Percentiles rank a stretch among this genome's conserved stretches.
Conservation (phyloP, 2,797 vertebrate species). For the Strix occidentalis region DNA sequence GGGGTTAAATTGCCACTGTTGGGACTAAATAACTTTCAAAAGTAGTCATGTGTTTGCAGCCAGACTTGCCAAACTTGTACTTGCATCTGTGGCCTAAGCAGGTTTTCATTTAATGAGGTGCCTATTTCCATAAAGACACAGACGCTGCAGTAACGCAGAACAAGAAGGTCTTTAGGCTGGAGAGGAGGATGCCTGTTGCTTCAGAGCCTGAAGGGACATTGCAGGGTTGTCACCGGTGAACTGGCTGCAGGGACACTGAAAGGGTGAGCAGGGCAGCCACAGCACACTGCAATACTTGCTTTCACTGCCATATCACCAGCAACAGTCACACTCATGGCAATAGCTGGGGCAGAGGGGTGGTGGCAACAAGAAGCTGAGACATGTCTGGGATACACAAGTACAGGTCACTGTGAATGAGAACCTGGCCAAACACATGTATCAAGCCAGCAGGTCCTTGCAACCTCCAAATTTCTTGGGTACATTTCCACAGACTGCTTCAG, state of each 20-base stretch:
- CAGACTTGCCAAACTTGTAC: neutral
- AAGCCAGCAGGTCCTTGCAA: neutral
- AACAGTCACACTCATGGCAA: neutral
- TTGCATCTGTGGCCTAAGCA: neutral
- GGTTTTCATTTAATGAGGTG: neutral
- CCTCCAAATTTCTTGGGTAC: neutral
- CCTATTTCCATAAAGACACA: neutral
- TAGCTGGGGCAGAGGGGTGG: neutral
- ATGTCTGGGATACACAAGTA: neutral
- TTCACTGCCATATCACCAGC: neutral
- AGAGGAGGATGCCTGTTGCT: neutral
- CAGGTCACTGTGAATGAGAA: neutral
- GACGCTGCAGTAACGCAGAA: accelerated
- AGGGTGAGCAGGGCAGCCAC: neutral
- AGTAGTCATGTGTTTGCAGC: neutral
- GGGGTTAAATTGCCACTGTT: neutral
- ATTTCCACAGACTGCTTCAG: neutral
- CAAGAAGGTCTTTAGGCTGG: neutral
- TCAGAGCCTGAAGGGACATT: neutral
- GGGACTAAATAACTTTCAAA: neutral
- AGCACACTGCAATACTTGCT: neutral
- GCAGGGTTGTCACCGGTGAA: neutral
- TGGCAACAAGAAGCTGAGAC: neutral
- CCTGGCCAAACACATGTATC: neutral
- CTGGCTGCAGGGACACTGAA: neutral